A percentile compares a stretch with the other conserved stretches of the same genome.
Conservation (phyloP, 2,113 vertebrate genomes). For the Myotis brandtii region DNA sequence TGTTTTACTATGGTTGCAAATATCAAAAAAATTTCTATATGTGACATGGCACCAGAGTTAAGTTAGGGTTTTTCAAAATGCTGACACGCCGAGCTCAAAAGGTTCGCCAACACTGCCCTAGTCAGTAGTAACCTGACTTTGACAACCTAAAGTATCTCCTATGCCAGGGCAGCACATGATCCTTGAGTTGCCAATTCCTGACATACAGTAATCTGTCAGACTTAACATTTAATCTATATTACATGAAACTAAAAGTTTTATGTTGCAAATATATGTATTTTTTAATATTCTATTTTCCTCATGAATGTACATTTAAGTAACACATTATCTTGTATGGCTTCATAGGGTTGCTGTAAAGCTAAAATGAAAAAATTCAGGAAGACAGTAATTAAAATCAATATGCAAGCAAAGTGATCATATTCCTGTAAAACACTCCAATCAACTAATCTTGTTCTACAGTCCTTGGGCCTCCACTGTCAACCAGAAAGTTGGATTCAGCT, state of each 20-base stretch:
- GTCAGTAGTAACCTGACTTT: not conserved
- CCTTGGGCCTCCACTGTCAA: not conserved
- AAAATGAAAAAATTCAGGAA: conserved; percentile 50
- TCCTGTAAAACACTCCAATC: conserved; percentile 33
- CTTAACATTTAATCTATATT: conserved; percentile 15
- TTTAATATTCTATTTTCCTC: not conserved
- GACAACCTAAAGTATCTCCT: conserved; percentile 35
- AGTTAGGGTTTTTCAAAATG: too few species aligned
- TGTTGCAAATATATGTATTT: not conserved
- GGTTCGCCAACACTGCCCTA: too few species aligned
- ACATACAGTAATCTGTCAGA: not conserved
- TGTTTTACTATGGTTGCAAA: too few species aligned
- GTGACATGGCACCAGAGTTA: too few species aligned
- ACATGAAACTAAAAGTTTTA: not conserved
- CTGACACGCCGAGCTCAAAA: too few species aligned
- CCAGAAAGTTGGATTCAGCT: conserved; percentile 33
- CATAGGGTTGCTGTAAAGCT: not conserved
- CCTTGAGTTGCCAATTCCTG: not conserved
- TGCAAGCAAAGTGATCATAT: conserved; percentile 7
- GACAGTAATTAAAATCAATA: conserved; percentile 46
- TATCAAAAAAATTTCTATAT: too few species aligned
- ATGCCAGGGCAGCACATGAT: not conserved
- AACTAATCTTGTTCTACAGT: not conserved
- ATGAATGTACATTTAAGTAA: conserved; percentile 23
- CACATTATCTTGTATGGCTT: not conserved